Conservation (phyloP, 2,888 invertebrate species). For the Drosophila cracens region DNA sequence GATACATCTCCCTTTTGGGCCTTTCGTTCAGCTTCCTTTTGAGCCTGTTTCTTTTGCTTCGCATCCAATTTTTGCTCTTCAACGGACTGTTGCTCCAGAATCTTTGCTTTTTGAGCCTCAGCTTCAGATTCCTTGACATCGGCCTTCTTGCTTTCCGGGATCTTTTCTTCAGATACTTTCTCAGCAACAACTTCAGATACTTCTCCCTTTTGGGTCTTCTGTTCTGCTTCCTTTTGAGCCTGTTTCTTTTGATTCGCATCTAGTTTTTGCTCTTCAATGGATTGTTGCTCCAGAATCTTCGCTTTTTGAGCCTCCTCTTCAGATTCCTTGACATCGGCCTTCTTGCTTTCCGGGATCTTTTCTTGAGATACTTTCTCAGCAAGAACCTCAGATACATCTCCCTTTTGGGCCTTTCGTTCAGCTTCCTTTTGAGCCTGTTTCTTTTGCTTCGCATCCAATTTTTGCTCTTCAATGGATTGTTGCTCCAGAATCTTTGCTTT, state of each 20-base stretch:
- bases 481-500: neutral
- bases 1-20: neutral
- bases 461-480: neutral
- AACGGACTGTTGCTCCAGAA: conserved; percentile 6
- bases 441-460: neutral
- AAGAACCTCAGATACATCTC: conserved; percentile 8
- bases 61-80: conserved; percentile 2
- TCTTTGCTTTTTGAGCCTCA: conserved; percentile 9
- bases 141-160: neutral
- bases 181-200: conserved; percentile 3
- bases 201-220: neutral
- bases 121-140: conserved; percentile 26
- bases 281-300: neutral
- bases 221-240: neutral
- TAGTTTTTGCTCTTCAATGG: neutral
- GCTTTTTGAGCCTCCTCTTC: neutral
- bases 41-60: neutral
- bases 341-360: neutral
- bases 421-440: neutral
- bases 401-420: neutral
- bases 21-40: neutral
- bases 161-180: neutral
- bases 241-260: neutral
- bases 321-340: neutral
- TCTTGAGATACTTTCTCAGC: conserved; percentile 4